Evolutionary conservation across 1,140 invertebrate genomes (phyloP), one percentile per base, ranked within the genome.

Genomic region (Trichogramma pretiosum): DNA sequence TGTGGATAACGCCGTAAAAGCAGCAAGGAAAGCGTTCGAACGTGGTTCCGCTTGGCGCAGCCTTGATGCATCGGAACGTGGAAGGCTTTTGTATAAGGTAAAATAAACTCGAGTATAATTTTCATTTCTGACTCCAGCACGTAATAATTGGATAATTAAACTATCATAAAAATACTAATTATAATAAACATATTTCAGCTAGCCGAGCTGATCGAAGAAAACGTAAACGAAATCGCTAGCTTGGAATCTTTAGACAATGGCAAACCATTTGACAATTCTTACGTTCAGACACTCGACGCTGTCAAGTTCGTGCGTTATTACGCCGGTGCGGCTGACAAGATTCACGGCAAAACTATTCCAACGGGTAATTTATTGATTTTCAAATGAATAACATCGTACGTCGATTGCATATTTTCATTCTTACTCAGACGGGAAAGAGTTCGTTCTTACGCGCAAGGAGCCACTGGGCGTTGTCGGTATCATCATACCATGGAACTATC

Each of bases 401-500:
- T 78, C 24, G 3, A 17, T 39, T 7, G 3, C n/a, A n/a, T n/a
- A n/a, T n/a, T n/a, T n/a, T n/a, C n/a, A n/a, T n/a, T 42, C 22
- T 17, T 64, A 77, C 30, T 64, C 50, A 71, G 67, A 79, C 64
- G 77, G 74, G 40, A 66, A 72, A 40, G 68, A 74, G 10, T 58
- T 79, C 51, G 71, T 74, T 1, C 82, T 83, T 57, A 88, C 85
- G 0, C 60, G 82, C 16, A 80, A 83, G 56, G 84, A 89, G 62
- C 85, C 87, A 7, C 77, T 89, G 23, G 87, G 87, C 33, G 83
- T 89, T 21, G 84, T 83, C 65, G 87, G 82, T n/a, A 80, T 84
- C 60, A 85, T 89, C 34, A 83, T 86, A 52, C 85, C 85, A 30
- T 88, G 85, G 85, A 89, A 89, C 67, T 89, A 87, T 60, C 85